A percentile compares a stretch with the other conserved stretches of the same genome.
phyloP scores from a whole-genome alignment of 2,113 vertebrate genomes.

The Nesospiza acunhae region DNA sequence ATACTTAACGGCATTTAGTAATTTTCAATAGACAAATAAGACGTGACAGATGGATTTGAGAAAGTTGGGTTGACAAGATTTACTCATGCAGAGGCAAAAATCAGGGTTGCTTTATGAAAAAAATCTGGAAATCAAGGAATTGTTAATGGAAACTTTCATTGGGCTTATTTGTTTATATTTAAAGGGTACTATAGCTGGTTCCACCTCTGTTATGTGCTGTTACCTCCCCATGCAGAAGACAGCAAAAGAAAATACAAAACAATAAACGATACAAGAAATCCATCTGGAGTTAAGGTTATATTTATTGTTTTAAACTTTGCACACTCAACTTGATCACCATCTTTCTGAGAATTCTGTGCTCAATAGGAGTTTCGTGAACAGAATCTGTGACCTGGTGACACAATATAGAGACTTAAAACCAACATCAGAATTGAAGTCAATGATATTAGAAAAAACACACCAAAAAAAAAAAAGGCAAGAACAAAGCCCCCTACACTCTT shows the following conservation, averaged over 20 bases:
- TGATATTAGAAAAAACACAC: not conserved
- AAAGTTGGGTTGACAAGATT: conserved; percentile 24
- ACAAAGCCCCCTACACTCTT: not conserved
- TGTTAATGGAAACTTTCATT: not conserved
- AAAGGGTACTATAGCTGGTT: not conserved
- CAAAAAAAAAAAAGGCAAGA: not conserved
- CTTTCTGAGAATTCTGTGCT: conserved; percentile 25
- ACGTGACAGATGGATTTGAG: conserved; percentile 8
- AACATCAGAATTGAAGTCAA: conserved; percentile 7
- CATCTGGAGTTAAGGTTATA: conserved; percentile 41
- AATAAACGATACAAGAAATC: not conserved
- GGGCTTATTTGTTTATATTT: not conserved
- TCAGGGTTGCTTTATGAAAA: not conserved
- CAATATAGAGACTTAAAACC: not conserved
- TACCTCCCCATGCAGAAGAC: not conserved
- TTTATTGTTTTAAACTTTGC: conserved; percentile 70
- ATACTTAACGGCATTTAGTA: conserved; percentile 26
- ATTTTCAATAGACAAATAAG: conserved; percentile 53
- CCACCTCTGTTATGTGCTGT: not conserved
- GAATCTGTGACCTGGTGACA: conserved; percentile 43
- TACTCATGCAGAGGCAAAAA: conserved; percentile 4
- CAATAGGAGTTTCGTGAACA: conserved; percentile 3
- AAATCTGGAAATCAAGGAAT: conserved; percentile 4
- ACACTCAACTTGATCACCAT: conserved; percentile 45
- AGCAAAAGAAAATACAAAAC: conserved; percentile 23